Evolutionary conservation across 2,888 invertebrate genomes (phyloP).

Genomic region (Amorpha juglandis): DNA sequence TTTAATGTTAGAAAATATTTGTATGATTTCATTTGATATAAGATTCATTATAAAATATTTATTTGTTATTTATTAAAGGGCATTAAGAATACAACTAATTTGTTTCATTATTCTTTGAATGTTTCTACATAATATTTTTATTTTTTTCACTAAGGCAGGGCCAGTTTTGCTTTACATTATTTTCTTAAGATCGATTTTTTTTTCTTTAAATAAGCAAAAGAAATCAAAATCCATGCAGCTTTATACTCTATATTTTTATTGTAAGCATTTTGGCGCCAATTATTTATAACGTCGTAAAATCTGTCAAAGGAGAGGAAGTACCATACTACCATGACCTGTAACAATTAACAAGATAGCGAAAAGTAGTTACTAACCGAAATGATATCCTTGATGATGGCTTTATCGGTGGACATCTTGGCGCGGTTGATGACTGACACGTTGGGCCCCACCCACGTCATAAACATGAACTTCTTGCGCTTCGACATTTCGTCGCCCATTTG

Average conservation of each 20-base stretch:
- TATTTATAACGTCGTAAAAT: no score
- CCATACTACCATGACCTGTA: no score
- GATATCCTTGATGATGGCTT: conserved; percentile 90
- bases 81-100: not conserved
- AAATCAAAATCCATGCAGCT: no score
- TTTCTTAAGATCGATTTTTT: no score
- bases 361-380: conserved; percentile 85
- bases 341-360: not conserved
- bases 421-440: conserved; percentile 90
- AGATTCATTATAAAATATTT: conserved; percentile 23
- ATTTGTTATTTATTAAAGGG: conserved; percentile 32
- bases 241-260: no score
- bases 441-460: conserved; percentile 91
- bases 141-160: no score
- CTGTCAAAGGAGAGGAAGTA: no score
- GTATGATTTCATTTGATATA: conserved; percentile 85
- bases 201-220: no score
- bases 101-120: not conserved
- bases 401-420: conserved; percentile 93
- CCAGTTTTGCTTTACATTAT: no score
- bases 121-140: not conserved
- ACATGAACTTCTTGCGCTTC: conserved; percentile 91
- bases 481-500: conserved; percentile 94
- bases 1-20: conserved; percentile 91
- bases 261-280: no score